Percentiles rank a stretch among this genome's conserved stretches.
Conservation (phyloP, 2,888 invertebrate genomes). For the Pardosa pseudoannulata region DNA sequence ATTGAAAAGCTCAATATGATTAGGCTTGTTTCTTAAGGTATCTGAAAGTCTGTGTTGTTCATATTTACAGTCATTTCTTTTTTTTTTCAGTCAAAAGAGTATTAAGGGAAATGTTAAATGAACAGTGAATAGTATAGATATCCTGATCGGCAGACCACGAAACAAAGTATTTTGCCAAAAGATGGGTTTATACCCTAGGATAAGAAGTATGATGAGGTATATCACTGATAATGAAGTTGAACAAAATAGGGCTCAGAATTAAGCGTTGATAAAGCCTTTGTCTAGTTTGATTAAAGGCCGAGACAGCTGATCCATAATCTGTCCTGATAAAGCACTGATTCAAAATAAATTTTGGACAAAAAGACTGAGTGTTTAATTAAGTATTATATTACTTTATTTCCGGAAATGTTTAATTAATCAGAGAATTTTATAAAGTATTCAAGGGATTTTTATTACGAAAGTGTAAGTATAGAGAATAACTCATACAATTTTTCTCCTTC, state of each 20-base stretch:
- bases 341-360: no score
- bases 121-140: slow-evolving; percentile 6
- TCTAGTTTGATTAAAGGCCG: not conserved
- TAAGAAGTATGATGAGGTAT: not conserved
- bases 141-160: slow-evolving; percentile 1
- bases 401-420: no score
- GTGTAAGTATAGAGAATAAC: no score
- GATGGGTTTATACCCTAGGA: not conserved
- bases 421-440: no score
- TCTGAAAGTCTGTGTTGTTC: not conserved
- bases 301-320: not conserved
- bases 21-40: not conserved
- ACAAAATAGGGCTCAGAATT: not conserved
- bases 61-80: not conserved
- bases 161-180: slow-evolving; percentile 16
- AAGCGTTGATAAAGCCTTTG: not conserved
- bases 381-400: no score
- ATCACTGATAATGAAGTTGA: not conserved
- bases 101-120: not conserved
- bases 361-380: no score
- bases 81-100: not conserved
- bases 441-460: no score
- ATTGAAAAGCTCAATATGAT: not conserved
- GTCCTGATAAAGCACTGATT: not conserved
- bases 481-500: no score